phyloP scores from a whole-genome alignment of 1,140 invertebrate genomes.

The Magallana ariakensis region DNA sequence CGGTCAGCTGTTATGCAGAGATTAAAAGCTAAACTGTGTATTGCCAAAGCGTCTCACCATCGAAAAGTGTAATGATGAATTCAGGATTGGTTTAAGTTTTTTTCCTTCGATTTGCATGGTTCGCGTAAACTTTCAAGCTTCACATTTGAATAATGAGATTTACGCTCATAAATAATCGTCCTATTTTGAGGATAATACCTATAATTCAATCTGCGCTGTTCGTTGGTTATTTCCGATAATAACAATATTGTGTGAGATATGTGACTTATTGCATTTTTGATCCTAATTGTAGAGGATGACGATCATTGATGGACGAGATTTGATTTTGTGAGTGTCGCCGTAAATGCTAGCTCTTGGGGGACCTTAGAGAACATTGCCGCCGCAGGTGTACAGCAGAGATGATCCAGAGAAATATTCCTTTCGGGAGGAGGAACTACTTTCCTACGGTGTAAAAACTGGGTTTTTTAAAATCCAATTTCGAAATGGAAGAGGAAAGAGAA shows the following conservation, averaged over 20 bases:
- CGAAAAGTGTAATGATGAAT: too few relatives aligned
- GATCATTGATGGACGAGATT: slow-evolving; percentile 12
- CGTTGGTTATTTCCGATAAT: slow-evolving; percentile 2
- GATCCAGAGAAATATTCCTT: too few relatives aligned
- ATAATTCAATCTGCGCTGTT: neutral
- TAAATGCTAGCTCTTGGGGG: neutral
- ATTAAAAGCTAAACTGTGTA: too few relatives aligned
- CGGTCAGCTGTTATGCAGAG: too few relatives aligned
- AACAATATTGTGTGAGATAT: slow-evolving; percentile 7
- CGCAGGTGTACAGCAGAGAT: neutral
- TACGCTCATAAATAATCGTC: slow-evolving; percentile 11
- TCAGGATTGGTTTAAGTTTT: too few relatives aligned
- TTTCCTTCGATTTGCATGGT: too few relatives aligned
- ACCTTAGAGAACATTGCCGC: neutral
- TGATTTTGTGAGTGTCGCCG: neutral
- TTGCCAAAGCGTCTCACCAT: too few relatives aligned
- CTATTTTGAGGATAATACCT: slow-evolving; percentile 25
- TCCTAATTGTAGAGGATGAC: slow-evolving; percentile 6
- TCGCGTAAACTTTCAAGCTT: neutral
- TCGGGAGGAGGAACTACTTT: too few relatives aligned
- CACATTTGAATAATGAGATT: slow-evolving; percentile 30
- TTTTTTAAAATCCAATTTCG: neutral
- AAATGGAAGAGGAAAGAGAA: neutral
- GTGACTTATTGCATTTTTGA: slow-evolving; percentile 22
- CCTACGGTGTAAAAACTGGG: too few relatives aligned